Evolutionary conservation across 2,797 vertebrate species (phyloP).

Genomic region (Liparis tanakae): DNA sequence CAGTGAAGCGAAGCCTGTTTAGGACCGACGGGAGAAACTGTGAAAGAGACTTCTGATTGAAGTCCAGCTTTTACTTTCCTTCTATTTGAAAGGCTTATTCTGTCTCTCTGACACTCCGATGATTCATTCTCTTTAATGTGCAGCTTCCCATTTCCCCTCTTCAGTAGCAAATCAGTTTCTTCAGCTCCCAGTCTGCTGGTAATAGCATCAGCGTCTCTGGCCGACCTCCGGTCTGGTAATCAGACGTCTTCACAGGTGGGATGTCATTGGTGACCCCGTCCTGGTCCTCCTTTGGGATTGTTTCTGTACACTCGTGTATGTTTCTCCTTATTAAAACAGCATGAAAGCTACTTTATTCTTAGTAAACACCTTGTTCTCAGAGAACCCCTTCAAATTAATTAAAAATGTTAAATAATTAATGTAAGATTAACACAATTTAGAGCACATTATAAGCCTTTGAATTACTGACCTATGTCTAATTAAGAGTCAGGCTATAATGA

Average conservation of each 20-base stretch:
- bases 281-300: conserved; percentile 13
- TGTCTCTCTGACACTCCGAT: conserved; percentile 47
- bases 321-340: conserved; percentile 2
- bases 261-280: conserved; percentile 11
- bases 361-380: conserved; percentile 11
- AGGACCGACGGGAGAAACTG: not conserved
- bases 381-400: conserved; percentile 50
- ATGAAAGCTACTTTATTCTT: conserved; percentile 21
- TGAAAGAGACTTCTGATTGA: conserved; percentile 10
- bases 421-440: conserved; percentile 50
- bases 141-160: conserved; percentile 42
- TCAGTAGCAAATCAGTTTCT: conserved; percentile 44
- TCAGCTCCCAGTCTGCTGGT: conserved; percentile 12
- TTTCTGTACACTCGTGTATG: conserved; percentile 22
- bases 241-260: conserved; percentile 13
- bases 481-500: conserved; percentile 36
- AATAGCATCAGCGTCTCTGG: conserved; percentile 33
- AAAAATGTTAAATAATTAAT: conserved; percentile 55
- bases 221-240: conserved; percentile 20
- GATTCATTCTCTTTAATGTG: conserved; percentile 70
- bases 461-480: conserved; percentile 53
- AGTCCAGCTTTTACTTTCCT: conserved; percentile 18
- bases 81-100: conserved; percentile 36
- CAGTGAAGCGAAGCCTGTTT: conserved; percentile 7
- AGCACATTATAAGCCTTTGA: conserved; percentile 38